Evolutionary conservation across 2,113 vertebrate genomes (phyloP), one percentile per base, ranked within the genome.

Genomic region (Sphyrna mokarran): DNA sequence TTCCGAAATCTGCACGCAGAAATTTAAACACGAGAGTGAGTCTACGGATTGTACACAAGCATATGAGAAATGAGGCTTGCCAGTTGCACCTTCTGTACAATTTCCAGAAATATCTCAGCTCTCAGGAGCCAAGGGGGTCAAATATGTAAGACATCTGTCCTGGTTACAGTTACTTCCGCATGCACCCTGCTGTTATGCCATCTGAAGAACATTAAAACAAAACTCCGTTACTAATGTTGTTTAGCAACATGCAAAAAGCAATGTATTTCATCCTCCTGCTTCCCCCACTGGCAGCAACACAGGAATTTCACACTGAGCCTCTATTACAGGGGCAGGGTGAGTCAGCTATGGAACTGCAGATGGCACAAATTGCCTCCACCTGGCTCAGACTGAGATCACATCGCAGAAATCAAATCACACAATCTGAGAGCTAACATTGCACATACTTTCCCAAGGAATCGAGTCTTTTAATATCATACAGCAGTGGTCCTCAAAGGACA

Each of bases 221-320:
- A 90, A 89, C 76, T 37, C 87, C 18, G 54, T 61, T 61, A 33
- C 48, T 90, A 58, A 90, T 90, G 87, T 61, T 90, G 87, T 90
- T 89, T 90, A 90, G 87, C 87, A 90, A 90, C 48, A 89, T 29
- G 86, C 86, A 89, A 89, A 89, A 58, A 54, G 86, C 86, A 89
- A 89, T 58, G 11, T 29, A 89, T 29, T 89, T 48, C 86, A 89
- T 58, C 86, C 48, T 48, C 3, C 43, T 54, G 86, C 54, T 26
- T 29, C 87, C 54, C 26, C 11, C 54, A 83, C 43, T 83, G 80
- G 80, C 87, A 90, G 54, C 11, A 61, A 63, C 54, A 90, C 87
- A 90, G 87, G 87, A 90, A 33, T 63, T 90, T 90, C 87, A 90
- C 29, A 58, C 87, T 58, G 86, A 90, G 87, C 29, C 14, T 29